phyloP scores from a whole-genome alignment of 2,888 invertebrate genomes.

The Entomobrya multifasciata region DNA sequence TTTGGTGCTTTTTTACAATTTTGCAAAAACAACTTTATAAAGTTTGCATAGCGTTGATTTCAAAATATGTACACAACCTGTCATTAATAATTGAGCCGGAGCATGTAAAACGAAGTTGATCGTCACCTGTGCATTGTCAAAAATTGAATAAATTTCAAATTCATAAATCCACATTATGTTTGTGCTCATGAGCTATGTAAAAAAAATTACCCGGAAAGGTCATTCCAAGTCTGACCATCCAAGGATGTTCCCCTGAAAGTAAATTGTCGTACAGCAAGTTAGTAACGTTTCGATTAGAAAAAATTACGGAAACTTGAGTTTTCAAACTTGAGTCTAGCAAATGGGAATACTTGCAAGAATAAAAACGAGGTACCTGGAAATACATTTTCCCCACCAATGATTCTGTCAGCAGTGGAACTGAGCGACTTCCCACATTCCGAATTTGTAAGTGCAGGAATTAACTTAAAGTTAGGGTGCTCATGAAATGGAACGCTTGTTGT shows the following conservation, averaged over 20 bases:
- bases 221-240: constrained; percentile 76
- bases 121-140: constrained; percentile 41
- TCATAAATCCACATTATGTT: too few species aligned
- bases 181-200: neutral
- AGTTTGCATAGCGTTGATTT: too few species aligned
- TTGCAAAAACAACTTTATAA: neutral
- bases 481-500: constrained; percentile 31
- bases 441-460: constrained; percentile 59
- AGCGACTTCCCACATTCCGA: constrained; percentile 64
- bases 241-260: constrained; percentile 77
- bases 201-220: constrained; percentile 45
- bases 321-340: too few species aligned
- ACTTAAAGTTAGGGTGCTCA: constrained; percentile 68
- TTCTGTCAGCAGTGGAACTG: constrained; percentile 57
- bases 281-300: too few species aligned
- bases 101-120: constrained; percentile 65
- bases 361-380: too few species aligned
- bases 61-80: too few species aligned
- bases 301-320: too few species aligned
- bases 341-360: too few species aligned
- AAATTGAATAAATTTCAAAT: neutral
- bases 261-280: too few species aligned
- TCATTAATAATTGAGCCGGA: constrained; percentile 71
- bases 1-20: too few species aligned
- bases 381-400: constrained; percentile 73